These are phyloP conservation scores for Hypena proboscidalis DNA, from an alignment of 2,888 invertebrate genomes.

Conservation along the genomic window DNA sequence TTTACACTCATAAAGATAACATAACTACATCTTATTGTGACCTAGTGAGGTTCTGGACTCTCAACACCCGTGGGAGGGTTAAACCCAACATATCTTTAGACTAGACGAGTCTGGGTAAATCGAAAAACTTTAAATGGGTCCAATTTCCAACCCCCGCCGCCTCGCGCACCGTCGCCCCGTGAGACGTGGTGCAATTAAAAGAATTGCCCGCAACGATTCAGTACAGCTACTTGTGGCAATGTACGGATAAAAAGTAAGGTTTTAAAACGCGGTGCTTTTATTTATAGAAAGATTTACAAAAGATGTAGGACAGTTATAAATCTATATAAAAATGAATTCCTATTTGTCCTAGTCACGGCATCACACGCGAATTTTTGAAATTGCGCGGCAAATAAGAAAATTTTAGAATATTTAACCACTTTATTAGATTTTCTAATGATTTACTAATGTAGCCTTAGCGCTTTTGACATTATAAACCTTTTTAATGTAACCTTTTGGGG, in stretches of 20 bases:
- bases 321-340: no score
- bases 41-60: slow-evolving; percentile 12
- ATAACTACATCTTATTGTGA: slow-evolving; percentile 20
- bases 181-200: slow-evolving; percentile 79
- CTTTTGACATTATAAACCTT: no score
- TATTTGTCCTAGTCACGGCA: no score
- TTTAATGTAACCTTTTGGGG: no score
- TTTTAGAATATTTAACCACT: no score
- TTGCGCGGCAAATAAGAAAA: no score
- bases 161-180: slow-evolving; percentile 34
- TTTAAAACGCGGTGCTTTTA: background rate
- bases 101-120: slow-evolving; percentile 68
- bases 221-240: slow-evolving; percentile 48
- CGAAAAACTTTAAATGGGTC: slow-evolving; percentile 81
- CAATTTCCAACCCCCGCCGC: slow-evolving; percentile 54
- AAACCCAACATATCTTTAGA: slow-evolving; percentile 49
- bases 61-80: slow-evolving; percentile 36
- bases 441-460: no score
- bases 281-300: no score
- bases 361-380: no score
- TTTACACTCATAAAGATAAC: slow-evolving; percentile 12
- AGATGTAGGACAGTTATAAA: no score
- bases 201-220: slow-evolving; percentile 66
- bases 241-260: slow-evolving; percentile 18
- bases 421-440: no score